phyloP scores from a whole-genome alignment of 2,113 vertebrate genomes.

The Choloepus hoffmanni region DNA sequence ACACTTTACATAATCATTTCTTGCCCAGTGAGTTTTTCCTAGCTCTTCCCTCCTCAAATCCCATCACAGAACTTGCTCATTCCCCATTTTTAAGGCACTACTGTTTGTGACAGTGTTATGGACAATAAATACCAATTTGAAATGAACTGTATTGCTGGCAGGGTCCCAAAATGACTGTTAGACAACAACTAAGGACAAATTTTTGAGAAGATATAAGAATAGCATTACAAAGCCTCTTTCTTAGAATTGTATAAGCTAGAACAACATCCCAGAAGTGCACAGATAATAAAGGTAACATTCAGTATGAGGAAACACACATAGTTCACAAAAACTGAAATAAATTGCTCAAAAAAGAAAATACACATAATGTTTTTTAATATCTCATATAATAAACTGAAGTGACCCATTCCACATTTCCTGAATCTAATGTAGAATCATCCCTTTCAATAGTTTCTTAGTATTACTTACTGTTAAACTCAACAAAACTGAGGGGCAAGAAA shows the following conservation, averaged over 20 bases:
- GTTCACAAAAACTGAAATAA: constrained; percentile 17
- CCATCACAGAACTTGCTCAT: not conserved
- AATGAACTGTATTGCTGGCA: not conserved
- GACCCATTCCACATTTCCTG: not conserved
- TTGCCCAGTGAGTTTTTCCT: not conserved
- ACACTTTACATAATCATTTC: not conserved
- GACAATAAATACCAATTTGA: not conserved
- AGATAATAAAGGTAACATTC: not conserved
- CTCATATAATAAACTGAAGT: not conserved
- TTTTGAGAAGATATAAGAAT: not conserved
- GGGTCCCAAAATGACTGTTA: not conserved
- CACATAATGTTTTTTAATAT: not conserved
- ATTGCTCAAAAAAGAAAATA: not conserved
- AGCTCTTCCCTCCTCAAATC: not conserved
- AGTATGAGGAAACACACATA: not conserved
- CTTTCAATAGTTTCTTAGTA: not conserved
- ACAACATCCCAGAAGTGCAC: not conserved
- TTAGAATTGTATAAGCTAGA: not conserved
- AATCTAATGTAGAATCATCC: not conserved
- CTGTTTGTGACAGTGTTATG: not conserved
- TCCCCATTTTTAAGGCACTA: not conserved
- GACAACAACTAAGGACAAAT: not conserved
- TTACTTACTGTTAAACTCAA: not conserved
- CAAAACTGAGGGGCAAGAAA: not conserved
- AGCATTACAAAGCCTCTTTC: not conserved